These are phyloP conservation scores for Poecilia wingei DNA, from an alignment of 2,797 vertebrate species.

Conservation along the genomic window DNA sequence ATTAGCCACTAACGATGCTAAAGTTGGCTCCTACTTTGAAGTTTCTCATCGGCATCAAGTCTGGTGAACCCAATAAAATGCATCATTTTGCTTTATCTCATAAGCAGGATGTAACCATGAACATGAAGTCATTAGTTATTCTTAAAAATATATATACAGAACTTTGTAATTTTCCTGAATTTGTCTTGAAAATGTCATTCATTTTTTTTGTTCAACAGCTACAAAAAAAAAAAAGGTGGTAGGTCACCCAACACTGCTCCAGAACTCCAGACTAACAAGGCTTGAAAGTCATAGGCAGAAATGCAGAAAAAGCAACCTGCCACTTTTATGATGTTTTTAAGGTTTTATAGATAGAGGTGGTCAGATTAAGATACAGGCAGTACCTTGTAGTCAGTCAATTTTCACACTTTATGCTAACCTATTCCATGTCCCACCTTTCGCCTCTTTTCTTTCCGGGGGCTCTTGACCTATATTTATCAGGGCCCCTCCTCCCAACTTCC, in stretches of 20 bases:
- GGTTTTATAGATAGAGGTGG: constrained; percentile 30
- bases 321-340: neutral
- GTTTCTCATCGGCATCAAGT: neutral
- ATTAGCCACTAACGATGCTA: neutral
- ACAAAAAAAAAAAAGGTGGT: neutral
- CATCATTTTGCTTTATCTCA: neutral
- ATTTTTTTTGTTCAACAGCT: neutral
- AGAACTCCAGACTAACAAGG: neutral
- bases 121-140: neutral
- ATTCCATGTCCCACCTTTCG: constrained; percentile 30
- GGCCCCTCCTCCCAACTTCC: constrained; percentile 40
- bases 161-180: neutral
- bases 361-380: constrained; percentile 28
- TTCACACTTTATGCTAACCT: constrained; percentile 26
- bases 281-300: neutral
- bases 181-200: neutral
- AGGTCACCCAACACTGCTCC: neutral
- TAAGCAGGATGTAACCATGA: neutral
- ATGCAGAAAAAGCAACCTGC: constrained; percentile 1
- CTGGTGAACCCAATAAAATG: neutral
- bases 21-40: neutral
- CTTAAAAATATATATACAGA: neutral
- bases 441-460: constrained; percentile 39
- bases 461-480: constrained; percentile 73
- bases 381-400: constrained; percentile 20